Percentiles rank a stretch among this genome's conserved stretches.
Evolutionary conservation across 1,140 invertebrate genomes (phyloP).

Genomic region (Brachionus plicatilis): DNA sequence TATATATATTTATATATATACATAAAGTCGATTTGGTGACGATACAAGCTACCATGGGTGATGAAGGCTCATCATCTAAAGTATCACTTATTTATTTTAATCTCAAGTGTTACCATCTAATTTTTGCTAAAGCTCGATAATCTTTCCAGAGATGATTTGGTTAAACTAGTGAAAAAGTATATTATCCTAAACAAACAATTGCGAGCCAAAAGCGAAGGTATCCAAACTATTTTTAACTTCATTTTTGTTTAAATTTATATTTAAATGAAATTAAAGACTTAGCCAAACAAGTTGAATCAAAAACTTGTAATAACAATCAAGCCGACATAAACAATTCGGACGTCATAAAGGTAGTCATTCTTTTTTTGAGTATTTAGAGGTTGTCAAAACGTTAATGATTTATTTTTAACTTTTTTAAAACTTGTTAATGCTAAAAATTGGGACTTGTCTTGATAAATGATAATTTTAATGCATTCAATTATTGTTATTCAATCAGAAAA

Average conservation of each 20-base stretch:
- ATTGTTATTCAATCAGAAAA: no score
- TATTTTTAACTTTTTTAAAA: no score
- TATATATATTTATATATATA: neutral
- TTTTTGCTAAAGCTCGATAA: conserved; percentile 11
- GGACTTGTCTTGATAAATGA: no score
- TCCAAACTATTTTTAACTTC: neutral
- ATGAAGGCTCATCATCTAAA: conserved; percentile 34
- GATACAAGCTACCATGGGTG: conserved; percentile 2
- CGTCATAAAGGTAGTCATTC: neutral
- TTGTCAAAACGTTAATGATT: neutral
- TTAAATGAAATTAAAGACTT: neutral
- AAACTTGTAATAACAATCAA: neutral
- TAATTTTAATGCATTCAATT: no score
- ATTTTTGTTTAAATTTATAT: neutral
- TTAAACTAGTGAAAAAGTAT: conserved; percentile 20
- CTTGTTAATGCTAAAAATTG: no score
- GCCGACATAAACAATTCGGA: neutral
- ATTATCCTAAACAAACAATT: conserved; percentile 10
- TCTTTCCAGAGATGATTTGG: conserved; percentile 12
- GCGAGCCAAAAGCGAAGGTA: conserved; percentile 9
- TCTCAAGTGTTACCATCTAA: neutral
- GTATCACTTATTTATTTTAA: neutral
- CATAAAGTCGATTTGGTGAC: neutral
- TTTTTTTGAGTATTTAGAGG: neutral
- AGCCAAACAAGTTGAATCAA: neutral